These are phyloP conservation scores for Pandemis corylana DNA, from an alignment of 2,888 invertebrate species.

Conservation along the genomic window DNA sequence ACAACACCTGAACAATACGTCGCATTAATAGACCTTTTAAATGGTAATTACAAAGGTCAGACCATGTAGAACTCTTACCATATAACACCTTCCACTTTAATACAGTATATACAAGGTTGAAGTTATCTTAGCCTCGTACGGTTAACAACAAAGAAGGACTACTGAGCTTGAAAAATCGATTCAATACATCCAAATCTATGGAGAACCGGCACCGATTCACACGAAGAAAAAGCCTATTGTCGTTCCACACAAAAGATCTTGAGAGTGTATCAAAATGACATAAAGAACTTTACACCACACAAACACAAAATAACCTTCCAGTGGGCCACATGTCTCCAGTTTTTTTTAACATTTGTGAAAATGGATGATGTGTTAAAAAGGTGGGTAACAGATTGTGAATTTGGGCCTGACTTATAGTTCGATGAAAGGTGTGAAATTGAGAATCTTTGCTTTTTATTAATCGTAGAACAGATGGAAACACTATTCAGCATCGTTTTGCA, in stretches of 20 bases:
- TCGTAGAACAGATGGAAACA: slow-evolving; percentile 35
- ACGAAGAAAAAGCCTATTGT: slow-evolving; percentile 72
- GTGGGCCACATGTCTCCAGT: slow-evolving; percentile 72
- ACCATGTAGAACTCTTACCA: slow-evolving; percentile 29
- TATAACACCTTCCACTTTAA: slow-evolving; percentile 10
- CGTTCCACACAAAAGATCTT: slow-evolving; percentile 73
- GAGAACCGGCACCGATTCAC: slow-evolving; percentile 67
- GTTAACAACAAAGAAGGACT: slow-evolving; percentile 79
- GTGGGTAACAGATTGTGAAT: slow-evolving; percentile 68
- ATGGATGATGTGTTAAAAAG: slow-evolving; percentile 84
- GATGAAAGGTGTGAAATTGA: slow-evolving; percentile 36
- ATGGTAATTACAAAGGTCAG: slow-evolving; percentile 66
- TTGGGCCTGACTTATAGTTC: slow-evolving; percentile 39
- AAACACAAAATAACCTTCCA: slow-evolving; percentile 69
- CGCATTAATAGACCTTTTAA: slow-evolving; percentile 60
- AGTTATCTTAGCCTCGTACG: slow-evolving; percentile 16
- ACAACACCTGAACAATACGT: slow-evolving; percentile 48
- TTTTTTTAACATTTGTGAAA: slow-evolving; percentile 70
- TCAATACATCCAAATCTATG: slow-evolving; percentile 77
- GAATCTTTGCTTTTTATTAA: slow-evolving; percentile 11
- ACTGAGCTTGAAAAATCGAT: slow-evolving; percentile 84
- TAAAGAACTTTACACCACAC: slow-evolving; percentile 76
- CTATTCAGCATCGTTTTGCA: slow-evolving; percentile 4
- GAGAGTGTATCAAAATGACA: slow-evolving; percentile 84
- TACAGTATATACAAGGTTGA: slow-evolving; percentile 10